Base-by-base conservation (phyloP, 2,888 invertebrate genomes). In the Eupithecia abbreviata region DNA sequence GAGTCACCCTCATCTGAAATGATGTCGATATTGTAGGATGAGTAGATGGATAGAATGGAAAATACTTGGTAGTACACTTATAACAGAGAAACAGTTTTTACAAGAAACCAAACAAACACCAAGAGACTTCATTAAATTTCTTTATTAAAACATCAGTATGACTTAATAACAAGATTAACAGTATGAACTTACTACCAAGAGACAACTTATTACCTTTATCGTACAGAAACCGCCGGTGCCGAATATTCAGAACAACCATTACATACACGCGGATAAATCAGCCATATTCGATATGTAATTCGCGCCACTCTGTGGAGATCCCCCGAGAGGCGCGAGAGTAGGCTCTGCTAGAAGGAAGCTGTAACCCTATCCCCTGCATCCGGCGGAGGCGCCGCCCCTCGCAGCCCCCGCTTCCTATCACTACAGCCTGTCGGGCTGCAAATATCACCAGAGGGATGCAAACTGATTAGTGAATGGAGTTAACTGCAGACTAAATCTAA, bases 311-410 rank as follows among this genome's bases (percentile, higher is more conserved):
- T n/a, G n/a, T n/a, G n/a, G 30, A 30, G 30, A 30, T 55, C 55
- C 55, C 4, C n/a, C 1, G 58, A n/a, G 55, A 55, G 18, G 58
- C 18, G 18, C 58, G 58, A 58, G 41, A 13, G 68, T 6, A 55
- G 67, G n/a, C 69, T 6, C 13, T 10, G 69, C 2, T 13, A 13
- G 67, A 68, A 73, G 74, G 76, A 74, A 74, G 66, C 45, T 18
- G 78, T 72, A 76, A 74, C 66, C 72, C 13, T 66, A 78, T 65
- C 68, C 62, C 70, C 6, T 65, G 45, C 55, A 74, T 78, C 78
- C 78, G 75, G 78, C 18, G 67, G 5, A 42, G 67, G 72, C 30
- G 13, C 55, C 73, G 73, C 68, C 67, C 67, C 13, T 4, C 51
- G 9, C 55, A 58, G 18, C 18, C 55, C 4, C 18, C n/a, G 0